phyloP scores from a whole-genome alignment of 2,888 invertebrate species.

The Sarcophaga variegata region DNA sequence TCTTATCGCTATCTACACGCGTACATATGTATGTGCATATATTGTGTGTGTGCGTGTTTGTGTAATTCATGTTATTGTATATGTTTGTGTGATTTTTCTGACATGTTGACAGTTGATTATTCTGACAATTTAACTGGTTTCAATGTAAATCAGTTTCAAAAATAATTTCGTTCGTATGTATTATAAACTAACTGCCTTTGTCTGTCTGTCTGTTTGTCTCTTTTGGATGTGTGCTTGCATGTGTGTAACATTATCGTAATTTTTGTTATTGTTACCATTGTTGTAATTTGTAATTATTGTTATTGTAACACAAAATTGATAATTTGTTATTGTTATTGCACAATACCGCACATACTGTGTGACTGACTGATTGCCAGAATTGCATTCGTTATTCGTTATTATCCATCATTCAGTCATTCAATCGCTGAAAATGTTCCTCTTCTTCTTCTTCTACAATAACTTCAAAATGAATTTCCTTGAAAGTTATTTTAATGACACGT shows the following conservation, averaged over 20 bases:
- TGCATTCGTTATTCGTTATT: slow-evolving; percentile 31
- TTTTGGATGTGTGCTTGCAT: slow-evolving; percentile 2
- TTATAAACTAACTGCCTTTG: not conserved
- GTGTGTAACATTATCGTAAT: slow-evolving; percentile 52
- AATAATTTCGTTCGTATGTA: slow-evolving; percentile 3
- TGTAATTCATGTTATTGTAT: slow-evolving; percentile 41
- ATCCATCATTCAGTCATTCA: slow-evolving; percentile 17
- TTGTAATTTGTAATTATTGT: slow-evolving; percentile 26
- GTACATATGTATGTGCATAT: not conserved
- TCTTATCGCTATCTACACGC: too few species aligned
- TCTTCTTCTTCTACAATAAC: not conserved
- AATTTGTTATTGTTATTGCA: slow-evolving; percentile 51
- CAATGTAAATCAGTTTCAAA: slow-evolving; percentile 80
- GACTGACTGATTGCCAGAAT: not conserved
- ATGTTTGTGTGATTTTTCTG: slow-evolving; percentile 72
- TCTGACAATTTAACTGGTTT: slow-evolving; percentile 81
- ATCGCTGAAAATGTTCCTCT: slow-evolving; percentile 25
- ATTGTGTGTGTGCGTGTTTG: not conserved
- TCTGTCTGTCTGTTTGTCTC: not conserved
- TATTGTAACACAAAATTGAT: slow-evolving; percentile 54
- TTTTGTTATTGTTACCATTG: slow-evolving; percentile 18
- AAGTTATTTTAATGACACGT: slow-evolving; percentile 36
- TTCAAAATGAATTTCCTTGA: slow-evolving; percentile 23
- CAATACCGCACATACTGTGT: not conserved
- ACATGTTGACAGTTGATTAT: slow-evolving; percentile 81